Base-by-base conservation (phyloP, 53 echinoderm and acorn worm genomes). In the Hippasteria phrygiana region DNA sequence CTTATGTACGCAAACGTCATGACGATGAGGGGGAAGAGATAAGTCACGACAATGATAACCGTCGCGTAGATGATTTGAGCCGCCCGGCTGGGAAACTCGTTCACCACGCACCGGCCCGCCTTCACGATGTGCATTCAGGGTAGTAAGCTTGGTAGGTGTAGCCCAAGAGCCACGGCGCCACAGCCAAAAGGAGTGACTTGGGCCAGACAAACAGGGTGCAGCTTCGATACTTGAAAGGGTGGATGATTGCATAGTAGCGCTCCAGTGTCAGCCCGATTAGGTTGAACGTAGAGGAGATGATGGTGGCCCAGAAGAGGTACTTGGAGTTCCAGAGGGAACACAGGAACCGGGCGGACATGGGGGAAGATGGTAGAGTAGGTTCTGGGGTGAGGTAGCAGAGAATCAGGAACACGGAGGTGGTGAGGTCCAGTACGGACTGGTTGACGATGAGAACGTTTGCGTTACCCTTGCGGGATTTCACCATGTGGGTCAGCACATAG, bases 401-500 rank as follows among this genome's bases (percentile, higher is more conserved):
- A 13, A 89, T 54, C 59, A 89, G 42, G 9, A 89, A 40, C 12
- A 89, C 32, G 28, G 78, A 89, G 67, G 89, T 78, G 4, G 59
- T 6, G 24, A 89, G 51, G 55, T 89, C 89, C 9, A 89, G 47
- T 11, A 79, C 6, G 71, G 89, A 78, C 41, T 89, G 89, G 55
- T 88, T 89, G 62, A 78, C 50, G 51, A 89, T 89, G 5, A 78
- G 69, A 16, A 53, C 55, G 71, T 89, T 89, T 2, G 71, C 18
- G 18, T 81, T 81, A 18, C 81, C 81, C 64, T 81, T 81, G 65
- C 81, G 81, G 1, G 66, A 66, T 24, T 45, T 63, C 24, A 81
- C 81, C 81, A 81, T 81, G 43, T 81, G 88, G 2, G 91, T 65
- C 32, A 95, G 87, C 24, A 90, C 90, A 74, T 91, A 93, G 45